Evolutionary conservation across 2,888 invertebrate species (phyloP).

Genomic region (Magallana nippona): DNA sequence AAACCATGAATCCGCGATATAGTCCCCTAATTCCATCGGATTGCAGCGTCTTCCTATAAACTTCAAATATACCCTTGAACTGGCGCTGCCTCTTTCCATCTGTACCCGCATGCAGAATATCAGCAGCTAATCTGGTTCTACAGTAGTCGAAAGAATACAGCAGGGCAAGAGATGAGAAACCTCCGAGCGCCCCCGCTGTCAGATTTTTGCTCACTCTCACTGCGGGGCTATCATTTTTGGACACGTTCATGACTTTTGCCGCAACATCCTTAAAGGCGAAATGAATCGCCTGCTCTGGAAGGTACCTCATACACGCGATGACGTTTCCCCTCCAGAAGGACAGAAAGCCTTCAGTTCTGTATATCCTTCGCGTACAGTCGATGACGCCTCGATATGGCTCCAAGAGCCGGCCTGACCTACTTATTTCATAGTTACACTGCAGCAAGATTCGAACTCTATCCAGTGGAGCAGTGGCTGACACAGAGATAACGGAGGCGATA

Average conservation of each 20-base stretch:
- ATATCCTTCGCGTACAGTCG: conserved; percentile 80
- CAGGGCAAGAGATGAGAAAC: conserved; percentile 75
- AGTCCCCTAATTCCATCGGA: conserved; percentile 77
- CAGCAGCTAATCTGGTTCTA: conserved; percentile 77
- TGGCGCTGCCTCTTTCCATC: conserved; percentile 84
- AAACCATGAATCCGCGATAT: conserved; percentile 79
- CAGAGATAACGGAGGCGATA: conserved; percentile 79
- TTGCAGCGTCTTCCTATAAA: conserved; percentile 75
- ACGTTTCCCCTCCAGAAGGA: conserved; percentile 96
- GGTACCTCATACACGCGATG: conserved; percentile 91
- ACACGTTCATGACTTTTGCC: conserved; percentile 87
- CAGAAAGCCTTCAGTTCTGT: conserved; percentile 73
- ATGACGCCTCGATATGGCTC: conserved; percentile 91
- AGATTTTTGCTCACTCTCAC: conserved; percentile 87
- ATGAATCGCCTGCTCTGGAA: conserved; percentile 81
- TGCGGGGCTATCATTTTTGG: conserved; percentile 69
- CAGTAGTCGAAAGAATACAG: conserved; percentile 79
- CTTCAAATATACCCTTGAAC: conserved; percentile 89
- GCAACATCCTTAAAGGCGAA: conserved; percentile 87
- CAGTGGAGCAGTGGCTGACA: conserved; percentile 79
- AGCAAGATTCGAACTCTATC: conserved; percentile 79
- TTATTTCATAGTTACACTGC: conserved; percentile 79
- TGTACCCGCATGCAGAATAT: conserved; percentile 74
- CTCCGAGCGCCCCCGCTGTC: conserved; percentile 76
- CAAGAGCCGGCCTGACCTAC: conserved; percentile 82